Base-by-base conservation (phyloP, 23 tunicate genomes). In the Trididemnum clinides region DNA sequence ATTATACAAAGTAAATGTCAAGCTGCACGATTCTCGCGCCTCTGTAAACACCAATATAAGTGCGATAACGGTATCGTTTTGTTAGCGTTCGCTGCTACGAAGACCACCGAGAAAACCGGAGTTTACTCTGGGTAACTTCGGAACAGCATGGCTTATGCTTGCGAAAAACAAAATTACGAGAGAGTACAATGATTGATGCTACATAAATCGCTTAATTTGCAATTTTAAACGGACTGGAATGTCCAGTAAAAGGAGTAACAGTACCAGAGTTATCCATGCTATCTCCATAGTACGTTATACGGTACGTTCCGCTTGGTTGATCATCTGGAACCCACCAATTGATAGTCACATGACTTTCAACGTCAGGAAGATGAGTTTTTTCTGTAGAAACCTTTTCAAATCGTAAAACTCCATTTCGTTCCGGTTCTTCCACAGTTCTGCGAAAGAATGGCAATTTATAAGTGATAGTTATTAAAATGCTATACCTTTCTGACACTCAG, bases 261-360 rank as follows among this genome's bases (percentile, higher is more conserved):
- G 66, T 25, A 22, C 88, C 88, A 2, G 63, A 82, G 51, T 54
- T 18, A 57, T 70, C 63, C 44, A 71, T 83, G 28, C 64, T 5
- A 50, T 93, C 90, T 6, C 98, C 98, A 31, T 69, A 51, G 51
- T 93, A 93, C 1, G 54, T 77, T 57, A 93, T 93, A 21, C 93
- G 78, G 71, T 83, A 92, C 39, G 75, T 75, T 49, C 99, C 99
- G 51, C 5, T 63, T 39, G 77, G 75, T 58, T 88, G 86, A 36
- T 83, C 89, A 20, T 28, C 80, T 31, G 99, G 99, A 37, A 95
- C 78, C 23, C 51, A 75, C 99, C 99, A 95, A 27, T 91, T 92
- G 3, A 95, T 87, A 31, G 96, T 87, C 44, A 95, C 87, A 79
- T 84, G 88, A 63, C 98, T 93, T 64, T 88, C 93, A 31, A 82